Evolutionary conservation across 1,140 invertebrate species (phyloP).

Genomic region (Globodera ellingtonae): DNA sequence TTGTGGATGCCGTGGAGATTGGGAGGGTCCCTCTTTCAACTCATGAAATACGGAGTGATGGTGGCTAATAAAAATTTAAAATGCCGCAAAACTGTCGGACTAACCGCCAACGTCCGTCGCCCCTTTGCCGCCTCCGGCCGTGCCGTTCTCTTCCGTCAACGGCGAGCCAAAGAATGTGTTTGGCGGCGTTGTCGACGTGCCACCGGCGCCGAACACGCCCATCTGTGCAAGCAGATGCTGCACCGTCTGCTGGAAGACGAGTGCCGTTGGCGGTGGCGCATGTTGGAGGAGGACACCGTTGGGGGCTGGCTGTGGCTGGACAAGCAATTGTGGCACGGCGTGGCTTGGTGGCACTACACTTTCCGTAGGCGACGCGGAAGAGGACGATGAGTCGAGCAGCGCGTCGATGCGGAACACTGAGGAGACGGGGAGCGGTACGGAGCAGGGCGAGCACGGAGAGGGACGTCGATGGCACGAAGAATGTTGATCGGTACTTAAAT

Average conservation of each 20-base stretch:
- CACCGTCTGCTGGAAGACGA: conserved; percentile 16
- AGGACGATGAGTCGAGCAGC: conserved; percentile 4
- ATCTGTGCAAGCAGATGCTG: conserved; percentile 25
- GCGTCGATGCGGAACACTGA: conserved; percentile 27
- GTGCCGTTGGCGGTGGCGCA: conserved; percentile 2
- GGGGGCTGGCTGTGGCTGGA: too few relatives aligned
- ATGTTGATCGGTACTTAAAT: neutral
- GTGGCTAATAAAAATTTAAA: neutral
- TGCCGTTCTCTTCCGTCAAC: conserved; percentile 10
- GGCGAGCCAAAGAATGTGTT: neutral
- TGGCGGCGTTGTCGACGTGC: conserved; percentile 9
- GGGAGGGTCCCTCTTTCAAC: too few relatives aligned
- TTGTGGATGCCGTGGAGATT: too few relatives aligned
- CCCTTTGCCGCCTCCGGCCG: neutral
- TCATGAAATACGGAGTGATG: neutral
- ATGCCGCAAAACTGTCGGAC: neutral
- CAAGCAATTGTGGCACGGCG: neutral
- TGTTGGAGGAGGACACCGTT: conserved; percentile 3
- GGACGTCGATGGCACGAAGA: neutral
- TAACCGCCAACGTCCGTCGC: neutral
- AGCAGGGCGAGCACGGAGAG: neutral
- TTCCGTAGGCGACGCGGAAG: neutral
- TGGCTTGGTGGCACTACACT: neutral
- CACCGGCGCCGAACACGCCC: neutral
- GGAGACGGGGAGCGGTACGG: conserved; percentile 6